phyloP scores from a whole-genome alignment of 2,113 vertebrate species.

The Catharus fuscescens region DNA sequence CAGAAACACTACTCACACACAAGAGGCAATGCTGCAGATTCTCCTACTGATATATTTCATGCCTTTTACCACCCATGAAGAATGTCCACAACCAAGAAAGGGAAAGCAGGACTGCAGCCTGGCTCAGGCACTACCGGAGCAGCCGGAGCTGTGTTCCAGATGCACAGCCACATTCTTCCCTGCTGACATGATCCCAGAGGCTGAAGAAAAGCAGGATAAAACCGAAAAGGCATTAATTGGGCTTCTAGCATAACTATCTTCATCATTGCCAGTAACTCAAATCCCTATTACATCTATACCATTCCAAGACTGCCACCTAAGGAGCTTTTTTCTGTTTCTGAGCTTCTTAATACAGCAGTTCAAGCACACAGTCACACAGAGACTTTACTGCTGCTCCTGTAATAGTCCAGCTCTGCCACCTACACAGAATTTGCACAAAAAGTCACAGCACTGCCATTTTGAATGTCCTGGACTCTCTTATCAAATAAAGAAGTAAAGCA shows the following conservation, averaged over 20 bases:
- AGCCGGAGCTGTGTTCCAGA: neutral
- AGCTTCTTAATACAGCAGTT: neutral
- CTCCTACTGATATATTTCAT: neutral
- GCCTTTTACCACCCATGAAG: neutral
- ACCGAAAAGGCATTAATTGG: neutral
- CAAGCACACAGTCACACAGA: neutral
- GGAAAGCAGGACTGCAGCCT: neutral
- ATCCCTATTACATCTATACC: neutral
- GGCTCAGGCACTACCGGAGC: neutral
- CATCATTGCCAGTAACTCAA: neutral
- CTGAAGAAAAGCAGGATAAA: neutral
- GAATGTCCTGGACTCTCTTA: neutral
- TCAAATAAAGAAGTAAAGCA: neutral
- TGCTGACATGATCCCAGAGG: neutral
- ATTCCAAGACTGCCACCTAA: conserved; percentile 31
- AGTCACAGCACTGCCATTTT: neutral
- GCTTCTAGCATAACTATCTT: neutral
- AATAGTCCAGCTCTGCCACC: neutral
- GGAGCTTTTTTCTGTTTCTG: conserved; percentile 9
- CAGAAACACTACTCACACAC: neutral
- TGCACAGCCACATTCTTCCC: neutral
- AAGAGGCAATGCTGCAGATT: neutral
- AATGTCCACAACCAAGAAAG: conserved; percentile 6
- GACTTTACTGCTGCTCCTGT: neutral
- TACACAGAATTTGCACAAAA: neutral